Base-by-base conservation (phyloP, 2,113 vertebrate species). In the Odocoileus virginianus region DNA sequence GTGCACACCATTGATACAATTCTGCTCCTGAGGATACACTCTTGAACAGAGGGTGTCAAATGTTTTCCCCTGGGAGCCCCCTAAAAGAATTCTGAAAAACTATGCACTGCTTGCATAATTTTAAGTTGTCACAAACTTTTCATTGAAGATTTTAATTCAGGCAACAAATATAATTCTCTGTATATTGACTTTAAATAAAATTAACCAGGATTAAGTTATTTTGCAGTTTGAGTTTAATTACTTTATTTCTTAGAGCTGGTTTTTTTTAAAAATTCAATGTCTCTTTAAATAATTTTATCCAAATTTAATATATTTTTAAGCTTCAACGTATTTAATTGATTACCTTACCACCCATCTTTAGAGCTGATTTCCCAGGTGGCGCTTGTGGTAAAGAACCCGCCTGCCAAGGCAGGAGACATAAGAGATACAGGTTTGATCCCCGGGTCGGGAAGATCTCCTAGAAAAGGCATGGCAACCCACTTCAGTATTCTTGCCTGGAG, bases 221-320 rank as follows among this genome's bases (percentile, higher is more conserved):
- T 36, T 91, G 91, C 3, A 57, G 14, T 33, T 89, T 82, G 87
- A 83, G 25, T 94, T 91, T 97, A 52, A 54, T 93, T n/a, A 57
- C 16, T 74, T 3, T 58, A 87, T 91, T 91, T 25, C 47, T 54
- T 67, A 55, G 54, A 40, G 17, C 6, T 55, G 0, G 45, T 76
- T 84, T 88, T 94, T 60, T n/a, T 33, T 54, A 2, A 60, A 2
- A 60, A 86, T 54, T 79, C 28, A 7, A 87, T 25, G 5, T 81
- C 33, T 89, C 19, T 30, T 10, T 86, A 94, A 55, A 67, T 85
- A 81, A 84, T 93, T 90, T 93, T 89, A 54, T 79, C 16, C 36
- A 88, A 89, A 86, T 64, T 93, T 76, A 97, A 91, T 57, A 78
- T 12, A 43, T 30, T 52, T 92, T 94, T 92, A 92, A 94, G 47